These are phyloP conservation scores for Coelopa pilipes DNA, from an alignment of 2,888 invertebrate species.

Conservation along the genomic window DNA sequence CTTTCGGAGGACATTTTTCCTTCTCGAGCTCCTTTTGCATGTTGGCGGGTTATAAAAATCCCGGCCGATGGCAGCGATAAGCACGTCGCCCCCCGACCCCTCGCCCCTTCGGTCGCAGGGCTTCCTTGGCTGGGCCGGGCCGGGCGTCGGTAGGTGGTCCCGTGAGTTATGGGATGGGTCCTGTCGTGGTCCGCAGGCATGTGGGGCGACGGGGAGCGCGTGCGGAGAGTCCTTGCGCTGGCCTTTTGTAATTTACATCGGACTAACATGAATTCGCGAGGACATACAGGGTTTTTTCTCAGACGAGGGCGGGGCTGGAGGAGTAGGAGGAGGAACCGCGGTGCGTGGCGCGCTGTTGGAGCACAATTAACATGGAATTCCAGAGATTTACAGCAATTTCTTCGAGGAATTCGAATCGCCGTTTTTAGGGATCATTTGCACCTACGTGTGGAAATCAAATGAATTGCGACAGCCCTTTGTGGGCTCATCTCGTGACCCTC, in stretches of 20 bases:
- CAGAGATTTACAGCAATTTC: conserved; percentile 41
- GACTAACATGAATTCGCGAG: conserved; percentile 28
- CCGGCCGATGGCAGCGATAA: conserved; percentile 22
- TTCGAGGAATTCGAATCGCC: conserved; percentile 30
- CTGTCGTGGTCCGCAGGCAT: conserved; percentile 5
- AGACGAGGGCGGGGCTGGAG: neutral
- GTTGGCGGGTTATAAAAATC: conserved; percentile 62
- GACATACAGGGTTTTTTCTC: neutral
- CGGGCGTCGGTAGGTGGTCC: conserved; percentile 1
- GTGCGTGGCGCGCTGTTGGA: conserved; percentile 26
- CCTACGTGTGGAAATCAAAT: conserved; percentile 44
- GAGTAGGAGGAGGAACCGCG: neutral
- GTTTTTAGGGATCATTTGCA: conserved; percentile 43
- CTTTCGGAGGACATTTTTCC: too few species aligned
- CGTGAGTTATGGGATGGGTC: conserved; percentile 1
- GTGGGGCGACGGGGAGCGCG: neutral
- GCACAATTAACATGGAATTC: conserved; percentile 39
- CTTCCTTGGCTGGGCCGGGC: too few species aligned
- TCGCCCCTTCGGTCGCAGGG: too few species aligned
- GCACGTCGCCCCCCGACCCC: neutral
- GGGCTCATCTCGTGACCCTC: neutral
- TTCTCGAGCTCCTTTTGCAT: conserved; percentile 60
- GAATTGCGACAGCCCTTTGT: neutral
- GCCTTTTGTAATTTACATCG: conserved; percentile 18
- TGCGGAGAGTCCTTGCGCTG: neutral